Evolutionary conservation across 2,113 vertebrate species (phyloP), one percentile per base, ranked within the genome.

Genomic region (Pachycephala philippinensis): DNA sequence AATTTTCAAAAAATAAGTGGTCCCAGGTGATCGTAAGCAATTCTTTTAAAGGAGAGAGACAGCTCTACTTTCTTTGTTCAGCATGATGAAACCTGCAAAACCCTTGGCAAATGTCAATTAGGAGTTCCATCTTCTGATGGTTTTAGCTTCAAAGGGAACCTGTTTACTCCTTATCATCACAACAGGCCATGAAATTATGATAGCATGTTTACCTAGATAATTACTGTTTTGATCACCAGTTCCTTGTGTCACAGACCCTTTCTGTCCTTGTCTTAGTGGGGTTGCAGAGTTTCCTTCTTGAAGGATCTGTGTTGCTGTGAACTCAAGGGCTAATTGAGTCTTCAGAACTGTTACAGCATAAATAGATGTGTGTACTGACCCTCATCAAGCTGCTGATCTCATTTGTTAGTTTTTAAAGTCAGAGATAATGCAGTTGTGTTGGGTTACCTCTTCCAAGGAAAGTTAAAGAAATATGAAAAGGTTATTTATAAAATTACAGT

Each of bases 401-500:
- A 44, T 54, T 49, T 87, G 30, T 50, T 63, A 50, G 22, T 89
- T 84, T 92, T 61, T 49, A 80, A 64, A 90, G 81, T 49, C 49
- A 71, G 54, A 76, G 37, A 56, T 63, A 31, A 35, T 26, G 28
- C 3, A 12, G 26, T 70, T 53, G 49, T 26, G 3, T 30, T 35
- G 37, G 39, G 10, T 54, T 56, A 56, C 42, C 13, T 78, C 64
- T 82, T 40, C 27, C 35, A 75, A 20, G 18, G 27, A 42, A 90
- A 61, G 19, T 26, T 70, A 63, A 91, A 85, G 7, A 47, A 90
- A 81, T 65, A 70, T 21, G 10, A 50, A 80, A 66, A 94, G 4
- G 7, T 74, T 89, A 70, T 89, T 89, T 54, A 45, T 30, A 75
- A 89, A 90, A 86, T 45, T 45, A 30, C 65, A 59, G n/a, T 61